These are phyloP conservation scores for Leuctra nigra DNA, from an alignment of 2,888 invertebrate species.

Conservation along the genomic window DNA sequence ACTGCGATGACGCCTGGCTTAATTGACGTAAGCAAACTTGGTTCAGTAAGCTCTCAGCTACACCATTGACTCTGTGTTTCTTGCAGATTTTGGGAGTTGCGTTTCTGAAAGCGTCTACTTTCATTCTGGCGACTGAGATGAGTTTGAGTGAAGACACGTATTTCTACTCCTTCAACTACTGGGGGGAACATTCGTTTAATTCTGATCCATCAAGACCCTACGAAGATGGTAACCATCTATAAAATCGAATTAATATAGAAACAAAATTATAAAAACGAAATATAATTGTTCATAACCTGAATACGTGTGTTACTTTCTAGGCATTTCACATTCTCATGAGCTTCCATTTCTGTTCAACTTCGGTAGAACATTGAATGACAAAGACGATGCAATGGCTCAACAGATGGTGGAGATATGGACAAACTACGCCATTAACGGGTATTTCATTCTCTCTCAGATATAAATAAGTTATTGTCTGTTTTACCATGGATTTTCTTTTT, in stretches of 20 bases:
- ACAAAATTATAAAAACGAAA: no score
- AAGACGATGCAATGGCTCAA: constrained; percentile 40
- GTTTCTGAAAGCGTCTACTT: constrained; percentile 43
- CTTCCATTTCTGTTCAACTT: constrained; percentile 51
- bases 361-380: constrained; percentile 37
- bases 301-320: no score
- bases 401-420: constrained; percentile 44
- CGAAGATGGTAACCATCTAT: no score
- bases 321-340: constrained; percentile 54
- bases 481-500: no score
- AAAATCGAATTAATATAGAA: no score
- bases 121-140: constrained; percentile 33
- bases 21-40: constrained; percentile 41
- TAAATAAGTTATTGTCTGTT: no score
- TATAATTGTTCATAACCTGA: no score
- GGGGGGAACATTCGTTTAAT: constrained; percentile 35
- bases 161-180: constrained; percentile 46
- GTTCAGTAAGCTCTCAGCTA: no score
- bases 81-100: constrained; percentile 43
- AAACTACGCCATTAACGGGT: constrained; percentile 41
- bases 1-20: constrained; percentile 42
- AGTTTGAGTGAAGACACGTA: constrained; percentile 38
- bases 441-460: no score
- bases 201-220: no score
- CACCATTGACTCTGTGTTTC: no score